Percentiles rank a stretch among this genome's conserved stretches.
phyloP scores from a whole-genome alignment of 1,140 invertebrate species.

The Ceratosolen fusciceps region DNA sequence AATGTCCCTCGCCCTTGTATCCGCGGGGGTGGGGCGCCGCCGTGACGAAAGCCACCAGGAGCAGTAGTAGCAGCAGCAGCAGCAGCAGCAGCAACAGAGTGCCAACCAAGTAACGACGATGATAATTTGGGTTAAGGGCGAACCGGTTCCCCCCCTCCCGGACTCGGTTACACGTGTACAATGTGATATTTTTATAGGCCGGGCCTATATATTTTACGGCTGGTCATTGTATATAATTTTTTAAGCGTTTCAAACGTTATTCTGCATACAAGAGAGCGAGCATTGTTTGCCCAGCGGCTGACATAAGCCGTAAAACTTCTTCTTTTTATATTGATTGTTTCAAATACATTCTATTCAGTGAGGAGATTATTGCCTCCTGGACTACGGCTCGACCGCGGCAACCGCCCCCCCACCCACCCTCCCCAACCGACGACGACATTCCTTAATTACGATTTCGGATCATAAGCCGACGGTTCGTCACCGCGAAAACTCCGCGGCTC shows the following conservation, averaged over 20 bases:
- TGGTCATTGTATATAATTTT: slow-evolving; percentile 7
- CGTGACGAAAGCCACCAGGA: not conserved
- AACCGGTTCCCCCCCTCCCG: slow-evolving; percentile 34
- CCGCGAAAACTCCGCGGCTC: too few relatives aligned
- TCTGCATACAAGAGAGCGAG: not conserved
- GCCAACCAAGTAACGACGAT: slow-evolving; percentile 18
- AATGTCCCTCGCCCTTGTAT: too few relatives aligned
- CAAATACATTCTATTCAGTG: slow-evolving; percentile 6
- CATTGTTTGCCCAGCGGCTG: not conserved
- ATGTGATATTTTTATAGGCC: not conserved
- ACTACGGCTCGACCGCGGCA: not conserved
- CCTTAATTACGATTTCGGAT: not conserved
- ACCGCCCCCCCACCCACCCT: too few relatives aligned
- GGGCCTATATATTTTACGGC: not conserved
- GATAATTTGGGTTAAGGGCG: slow-evolving; percentile 31
- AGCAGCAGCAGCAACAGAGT: too few relatives aligned
- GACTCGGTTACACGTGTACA: slow-evolving; percentile 6
- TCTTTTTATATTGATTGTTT: slow-evolving; percentile 8
- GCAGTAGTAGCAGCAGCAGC: too few relatives aligned
- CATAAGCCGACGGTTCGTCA: too few relatives aligned
- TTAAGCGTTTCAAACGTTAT: not conserved
- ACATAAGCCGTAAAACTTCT: slow-evolving; percentile 1
- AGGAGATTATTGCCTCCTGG: not conserved
- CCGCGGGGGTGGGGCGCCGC: too few relatives aligned
- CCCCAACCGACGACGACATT: not conserved